Percentiles rank a stretch among this genome's conserved stretches.
Evolutionary conservation across 2,113 vertebrate genomes (phyloP).

Genomic region (Apeltes quadracus): DNA sequence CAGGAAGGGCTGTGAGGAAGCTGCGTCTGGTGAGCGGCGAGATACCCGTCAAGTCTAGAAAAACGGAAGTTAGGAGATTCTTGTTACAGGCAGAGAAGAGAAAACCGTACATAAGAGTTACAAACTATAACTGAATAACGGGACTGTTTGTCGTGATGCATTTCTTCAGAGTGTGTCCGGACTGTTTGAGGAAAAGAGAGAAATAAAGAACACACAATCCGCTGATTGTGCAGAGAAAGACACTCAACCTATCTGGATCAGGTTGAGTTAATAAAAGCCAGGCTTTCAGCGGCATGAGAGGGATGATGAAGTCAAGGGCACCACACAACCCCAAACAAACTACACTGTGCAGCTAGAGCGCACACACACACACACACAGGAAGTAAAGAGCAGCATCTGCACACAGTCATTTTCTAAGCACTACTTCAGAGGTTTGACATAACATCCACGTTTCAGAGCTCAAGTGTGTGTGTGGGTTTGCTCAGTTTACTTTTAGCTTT

Average conservation of each 20-base stretch:
- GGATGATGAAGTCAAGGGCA: constrained; percentile 54
- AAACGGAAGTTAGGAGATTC: constrained; percentile 46
- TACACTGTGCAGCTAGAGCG: constrained; percentile 9
- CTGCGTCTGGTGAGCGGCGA: constrained; percentile 33
- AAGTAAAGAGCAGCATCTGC: constrained; percentile 3
- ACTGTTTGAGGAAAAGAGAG: neutral
- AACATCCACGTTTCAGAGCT: neutral
- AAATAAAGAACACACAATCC: neutral
- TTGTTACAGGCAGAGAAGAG: neutral
- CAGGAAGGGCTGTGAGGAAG: constrained; percentile 66
- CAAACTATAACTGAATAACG: neutral
- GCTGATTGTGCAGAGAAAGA: constrained; percentile 15
- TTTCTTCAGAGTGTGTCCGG: neutral
- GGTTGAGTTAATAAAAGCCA: constrained; percentile 71
- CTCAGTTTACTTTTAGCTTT: constrained; percentile 4
- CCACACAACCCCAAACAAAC: constrained; percentile 11
- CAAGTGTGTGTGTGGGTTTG: constrained; percentile 21
- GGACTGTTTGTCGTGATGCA: neutral
- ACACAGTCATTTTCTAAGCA: neutral
- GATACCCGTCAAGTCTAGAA: constrained; percentile 49
- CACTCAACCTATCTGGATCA: constrained; percentile 24
- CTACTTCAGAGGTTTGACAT: neutral
- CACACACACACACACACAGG: constrained; percentile 18
- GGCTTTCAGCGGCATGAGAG: constrained; percentile 53
- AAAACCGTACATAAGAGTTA: neutral